Percentiles rank a stretch among this genome's conserved stretches.
These are phyloP conservation scores for Chionoecetes opilio DNA, from an alignment of 1,140 invertebrate genomes.

Conservation along the genomic window DNA sequence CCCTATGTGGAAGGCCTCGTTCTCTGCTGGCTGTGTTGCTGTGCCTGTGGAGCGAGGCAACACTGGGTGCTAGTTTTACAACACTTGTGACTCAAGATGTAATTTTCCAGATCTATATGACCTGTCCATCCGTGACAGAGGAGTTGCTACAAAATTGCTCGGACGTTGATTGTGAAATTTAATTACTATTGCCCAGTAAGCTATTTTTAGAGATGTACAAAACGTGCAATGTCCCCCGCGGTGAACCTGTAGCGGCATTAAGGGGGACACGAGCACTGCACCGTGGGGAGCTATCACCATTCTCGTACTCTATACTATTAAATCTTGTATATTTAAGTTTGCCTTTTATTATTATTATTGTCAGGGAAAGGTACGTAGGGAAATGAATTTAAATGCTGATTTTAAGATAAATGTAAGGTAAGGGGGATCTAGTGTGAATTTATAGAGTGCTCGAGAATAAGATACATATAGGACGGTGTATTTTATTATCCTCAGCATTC, in stretches of 20 bases:
- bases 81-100: too few relatives aligned
- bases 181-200: background rate
- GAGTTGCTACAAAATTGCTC: background rate
- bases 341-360: constrained; percentile 30
- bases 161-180: background rate
- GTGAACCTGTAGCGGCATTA: background rate
- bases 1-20: background rate
- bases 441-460: background rate
- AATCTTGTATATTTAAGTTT: constrained; percentile 22
- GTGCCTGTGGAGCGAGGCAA: background rate
- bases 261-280: background rate
- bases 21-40: background rate
- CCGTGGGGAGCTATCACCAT: background rate
- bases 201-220: background rate
- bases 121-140: background rate
- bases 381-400: background rate
- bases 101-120: background rate
- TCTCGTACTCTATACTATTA: background rate
- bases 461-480: background rate
- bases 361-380: background rate
- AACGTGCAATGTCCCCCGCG: background rate
- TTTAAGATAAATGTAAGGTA: background rate
- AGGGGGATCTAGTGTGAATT: background rate
- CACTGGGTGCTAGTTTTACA: background rate
- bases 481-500: background rate